Conservation (phyloP, 2,797 vertebrate species). For the Macropodus opercularis region DNA sequence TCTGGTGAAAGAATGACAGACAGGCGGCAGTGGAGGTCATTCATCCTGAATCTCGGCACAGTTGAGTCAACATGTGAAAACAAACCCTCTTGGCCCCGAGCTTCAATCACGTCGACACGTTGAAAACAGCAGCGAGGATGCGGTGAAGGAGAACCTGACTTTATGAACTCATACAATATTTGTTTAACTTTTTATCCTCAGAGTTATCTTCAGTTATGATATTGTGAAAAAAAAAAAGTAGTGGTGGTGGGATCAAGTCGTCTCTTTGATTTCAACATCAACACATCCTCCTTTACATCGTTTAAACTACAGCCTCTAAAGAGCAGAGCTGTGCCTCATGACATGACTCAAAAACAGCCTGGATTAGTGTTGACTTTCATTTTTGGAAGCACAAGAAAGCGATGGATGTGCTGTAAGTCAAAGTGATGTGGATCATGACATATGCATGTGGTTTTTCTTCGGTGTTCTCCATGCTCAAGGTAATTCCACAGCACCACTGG, state of each 20-base stretch:
- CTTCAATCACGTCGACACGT: not conserved
- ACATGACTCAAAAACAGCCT: conserved; percentile 11
- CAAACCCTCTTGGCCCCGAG: not conserved
- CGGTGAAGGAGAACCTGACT: conserved; percentile 1
- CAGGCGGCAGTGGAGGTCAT: not conserved
- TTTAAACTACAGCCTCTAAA: conserved; percentile 5
- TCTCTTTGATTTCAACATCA: conserved; percentile 2
- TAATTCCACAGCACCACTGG: conserved; percentile 5
- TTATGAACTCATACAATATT: conserved; percentile 12
- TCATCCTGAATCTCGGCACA: not conserved
- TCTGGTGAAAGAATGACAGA: conserved; percentile 4
- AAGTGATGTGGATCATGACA: not conserved
- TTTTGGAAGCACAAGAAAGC: conserved; percentile 21
- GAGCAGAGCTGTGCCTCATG: conserved; percentile 8
- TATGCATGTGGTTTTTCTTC: conserved; percentile 18
- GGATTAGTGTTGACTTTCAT: conserved; percentile 19
- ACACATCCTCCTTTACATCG: not conserved
- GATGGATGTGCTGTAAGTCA: conserved; percentile 1
- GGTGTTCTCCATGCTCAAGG: not conserved
- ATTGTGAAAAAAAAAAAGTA: conserved; percentile 23
- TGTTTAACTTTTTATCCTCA: conserved; percentile 37
- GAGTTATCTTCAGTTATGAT: conserved; percentile 20
- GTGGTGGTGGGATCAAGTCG: not conserved
- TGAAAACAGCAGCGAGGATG: not conserved
- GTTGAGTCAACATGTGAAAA: conserved; percentile 9